A percentile compares a stretch with the other conserved stretches of the same genome.
These are phyloP conservation scores for Agapornis roseicollis DNA, from an alignment of 2,113 vertebrate genomes.

Conservation along the genomic window DNA sequence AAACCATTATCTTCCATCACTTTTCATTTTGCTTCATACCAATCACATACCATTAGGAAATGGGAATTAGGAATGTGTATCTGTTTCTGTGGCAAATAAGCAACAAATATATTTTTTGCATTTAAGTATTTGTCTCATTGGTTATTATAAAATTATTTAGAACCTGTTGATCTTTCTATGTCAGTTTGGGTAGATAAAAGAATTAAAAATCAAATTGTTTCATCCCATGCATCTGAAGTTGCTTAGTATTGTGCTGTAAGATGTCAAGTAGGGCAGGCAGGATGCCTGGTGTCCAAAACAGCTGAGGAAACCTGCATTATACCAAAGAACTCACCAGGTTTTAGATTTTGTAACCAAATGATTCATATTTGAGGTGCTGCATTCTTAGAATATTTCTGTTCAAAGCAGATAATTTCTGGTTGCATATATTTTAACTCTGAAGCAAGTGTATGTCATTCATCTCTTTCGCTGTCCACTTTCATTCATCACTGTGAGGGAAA, in stretches of 20 bases:
- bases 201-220: background rate
- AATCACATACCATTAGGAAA: background rate
- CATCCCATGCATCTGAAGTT: background rate
- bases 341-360: background rate
- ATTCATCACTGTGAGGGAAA: background rate
- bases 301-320: background rate
- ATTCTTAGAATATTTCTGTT: background rate
- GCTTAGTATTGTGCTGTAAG: background rate
- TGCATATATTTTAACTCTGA: background rate
- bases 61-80: background rate
- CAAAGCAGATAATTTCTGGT: background rate
- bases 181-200: background rate
- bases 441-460: background rate
- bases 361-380: background rate
- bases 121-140: background rate
- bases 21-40: background rate
- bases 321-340: background rate
- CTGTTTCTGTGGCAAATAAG: background rate
- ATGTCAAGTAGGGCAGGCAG: background rate
- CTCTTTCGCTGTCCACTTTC: background rate
- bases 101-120: background rate
- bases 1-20: background rate
- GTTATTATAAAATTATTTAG: background rate
- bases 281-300: background rate
- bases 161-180: background rate